Percentiles rank a stretch among this genome's conserved stretches.
Conservation (phyloP, 2,797 vertebrate genomes). For the Phataginus tricuspis region DNA sequence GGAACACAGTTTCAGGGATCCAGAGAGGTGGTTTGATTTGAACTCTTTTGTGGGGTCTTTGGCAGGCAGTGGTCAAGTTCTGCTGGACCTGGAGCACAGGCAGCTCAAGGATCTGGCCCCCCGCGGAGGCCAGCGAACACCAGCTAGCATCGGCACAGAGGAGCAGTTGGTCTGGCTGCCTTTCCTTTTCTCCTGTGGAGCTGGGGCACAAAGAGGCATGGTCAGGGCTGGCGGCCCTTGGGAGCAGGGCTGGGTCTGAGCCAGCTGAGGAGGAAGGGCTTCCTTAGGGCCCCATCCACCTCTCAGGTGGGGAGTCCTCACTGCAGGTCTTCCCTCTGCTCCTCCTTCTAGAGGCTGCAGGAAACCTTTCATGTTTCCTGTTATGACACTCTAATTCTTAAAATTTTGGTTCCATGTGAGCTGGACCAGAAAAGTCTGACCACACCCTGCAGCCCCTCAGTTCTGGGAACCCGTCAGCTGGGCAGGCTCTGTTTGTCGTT, state of each 20-base stretch:
- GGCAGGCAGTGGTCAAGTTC: not conserved
- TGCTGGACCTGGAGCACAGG: not conserved
- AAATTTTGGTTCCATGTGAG: not conserved
- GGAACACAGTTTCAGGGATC: not conserved
- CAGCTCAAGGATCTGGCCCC: not conserved
- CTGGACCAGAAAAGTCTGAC: not conserved
- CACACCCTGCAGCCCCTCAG: fast-evolving
- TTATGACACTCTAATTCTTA: not conserved
- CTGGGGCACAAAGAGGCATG: not conserved
- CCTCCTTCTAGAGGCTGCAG: not conserved
- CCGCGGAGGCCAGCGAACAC: not conserved
- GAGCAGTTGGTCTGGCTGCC: too few relatives aligned
- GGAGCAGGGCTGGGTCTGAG: not conserved
- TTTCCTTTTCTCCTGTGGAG: not conserved
- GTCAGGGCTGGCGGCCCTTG: not conserved
- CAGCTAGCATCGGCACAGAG: not conserved
- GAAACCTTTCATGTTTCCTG: not conserved
- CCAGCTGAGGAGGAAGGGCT: not conserved
- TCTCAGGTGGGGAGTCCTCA: not conserved
- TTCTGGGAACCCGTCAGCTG: not conserved
- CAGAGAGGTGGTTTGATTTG: not conserved
- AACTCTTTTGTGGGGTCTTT: not conserved
- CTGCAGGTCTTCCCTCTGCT: not conserved
- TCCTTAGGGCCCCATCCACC: not conserved
- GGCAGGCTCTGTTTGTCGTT: not conserved